Conservation (phyloP, 35 echinoderm and acorn worm genomes). For the Heliocidaris tuberculata region DNA sequence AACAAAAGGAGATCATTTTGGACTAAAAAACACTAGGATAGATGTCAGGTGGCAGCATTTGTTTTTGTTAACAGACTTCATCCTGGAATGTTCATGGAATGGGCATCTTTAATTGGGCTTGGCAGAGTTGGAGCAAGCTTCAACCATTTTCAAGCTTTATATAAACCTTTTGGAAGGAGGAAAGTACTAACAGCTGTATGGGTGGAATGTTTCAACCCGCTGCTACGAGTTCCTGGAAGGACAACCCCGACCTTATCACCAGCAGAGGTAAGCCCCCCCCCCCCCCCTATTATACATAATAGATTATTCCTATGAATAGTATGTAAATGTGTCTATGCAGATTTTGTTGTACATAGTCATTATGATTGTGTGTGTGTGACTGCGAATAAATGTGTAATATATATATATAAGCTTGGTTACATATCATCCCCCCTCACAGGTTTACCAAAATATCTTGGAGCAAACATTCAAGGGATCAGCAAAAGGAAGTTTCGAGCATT, state of each 20-base stretch:
- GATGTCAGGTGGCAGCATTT: too few relatives aligned
- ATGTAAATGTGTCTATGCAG: background rate
- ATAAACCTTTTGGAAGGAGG: background rate
- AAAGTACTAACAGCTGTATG: background rate
- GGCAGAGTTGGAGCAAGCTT: background rate
- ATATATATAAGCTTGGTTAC: background rate
- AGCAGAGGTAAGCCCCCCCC: background rate
- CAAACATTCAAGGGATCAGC: background rate
- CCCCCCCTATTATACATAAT: background rate
- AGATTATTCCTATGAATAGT: background rate
- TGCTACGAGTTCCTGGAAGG: conserved; percentile 34
- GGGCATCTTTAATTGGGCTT: background rate
- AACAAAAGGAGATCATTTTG: too few relatives aligned
- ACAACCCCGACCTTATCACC: background rate
- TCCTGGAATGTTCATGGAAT: background rate
- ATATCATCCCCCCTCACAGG: background rate
- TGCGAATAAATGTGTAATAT: background rate
- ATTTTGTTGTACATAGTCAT: background rate
- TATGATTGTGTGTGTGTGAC: background rate
- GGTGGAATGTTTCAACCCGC: background rate
- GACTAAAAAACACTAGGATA: too few relatives aligned
- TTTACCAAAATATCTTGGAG: conserved; percentile 29
- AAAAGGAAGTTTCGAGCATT: background rate
- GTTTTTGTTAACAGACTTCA: too few relatives aligned
- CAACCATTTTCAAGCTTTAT: background rate